A percentile compares a stretch with the other conserved stretches of the same genome.
These are phyloP conservation scores for Pocota personata DNA, from an alignment of 2,888 invertebrate genomes.

Conservation along the genomic window DNA sequence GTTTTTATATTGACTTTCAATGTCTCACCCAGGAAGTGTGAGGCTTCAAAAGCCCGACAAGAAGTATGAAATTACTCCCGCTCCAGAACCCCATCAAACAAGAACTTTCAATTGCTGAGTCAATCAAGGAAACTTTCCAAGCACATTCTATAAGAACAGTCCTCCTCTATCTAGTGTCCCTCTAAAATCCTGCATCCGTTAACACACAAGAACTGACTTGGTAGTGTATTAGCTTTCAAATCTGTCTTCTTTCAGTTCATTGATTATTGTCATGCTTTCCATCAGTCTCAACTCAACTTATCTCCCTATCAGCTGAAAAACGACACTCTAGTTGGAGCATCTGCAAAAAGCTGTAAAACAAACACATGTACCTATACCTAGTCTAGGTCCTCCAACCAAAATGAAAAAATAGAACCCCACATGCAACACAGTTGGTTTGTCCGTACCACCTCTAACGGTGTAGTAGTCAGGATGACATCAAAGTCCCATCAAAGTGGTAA, in stretches of 20 bases:
- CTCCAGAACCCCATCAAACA: too few relatives aligned
- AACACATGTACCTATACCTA: constrained; percentile 4
- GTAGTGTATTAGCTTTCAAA: not conserved
- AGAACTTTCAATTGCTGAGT: too few relatives aligned
- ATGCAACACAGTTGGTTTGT: constrained; percentile 17
- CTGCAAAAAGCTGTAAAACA: constrained; percentile 3
- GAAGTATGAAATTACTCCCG: too few relatives aligned
- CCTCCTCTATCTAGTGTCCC: not conserved
- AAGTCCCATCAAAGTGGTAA: constrained; percentile 69
- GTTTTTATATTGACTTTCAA: too few relatives aligned
- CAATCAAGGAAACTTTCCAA: too few relatives aligned
- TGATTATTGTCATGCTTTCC: not conserved
- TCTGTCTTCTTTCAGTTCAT: constrained; percentile 18
- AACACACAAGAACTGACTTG: constrained; percentile 4
- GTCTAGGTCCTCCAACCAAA: constrained; percentile 1
- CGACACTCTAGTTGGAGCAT: not conserved
- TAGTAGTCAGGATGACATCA: constrained; percentile 53
- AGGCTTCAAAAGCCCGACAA: too few relatives aligned
- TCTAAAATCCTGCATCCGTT: not conserved
- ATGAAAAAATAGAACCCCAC: constrained; percentile 15
- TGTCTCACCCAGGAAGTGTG: too few relatives aligned
- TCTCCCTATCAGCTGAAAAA: constrained; percentile 29
- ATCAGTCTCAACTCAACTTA: constrained; percentile 30
- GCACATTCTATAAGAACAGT: too few relatives aligned
- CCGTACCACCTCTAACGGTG: constrained; percentile 30